Base-by-base conservation (phyloP, 2,113 vertebrate species). In the Struthidea cinerea region DNA sequence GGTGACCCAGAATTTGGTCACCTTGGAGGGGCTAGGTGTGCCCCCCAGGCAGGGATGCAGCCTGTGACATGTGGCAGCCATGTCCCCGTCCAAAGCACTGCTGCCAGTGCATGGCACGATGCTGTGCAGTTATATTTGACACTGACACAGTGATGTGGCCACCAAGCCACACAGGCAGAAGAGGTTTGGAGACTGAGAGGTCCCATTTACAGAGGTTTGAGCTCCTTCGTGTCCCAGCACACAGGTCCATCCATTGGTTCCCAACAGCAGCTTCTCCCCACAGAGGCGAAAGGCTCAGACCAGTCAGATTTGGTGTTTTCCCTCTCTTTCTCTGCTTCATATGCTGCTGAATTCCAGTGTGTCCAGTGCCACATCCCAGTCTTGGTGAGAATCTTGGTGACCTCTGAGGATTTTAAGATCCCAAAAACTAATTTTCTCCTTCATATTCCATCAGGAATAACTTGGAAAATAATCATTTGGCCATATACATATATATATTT, bases 1-100 rank as follows among this genome's bases (percentile, higher is more conserved):
- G 27, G 13, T 39, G 12, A 47, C 12, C 24, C 44, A 82, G 44
- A 35, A 18, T 10, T 33, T 3, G 8, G 35, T 23, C 33, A 39
- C 8, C 26, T 33, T 0, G 0, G 30, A 24, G 18, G 17, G 13
- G 9, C 4, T 47, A 55, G n/a, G 30, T 46, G 28, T 10, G 18
- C 33, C 30, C 22, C 32, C 4, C 9, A 24, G 52, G 63, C 33
- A 76, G 68, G 44, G 16, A 7, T 53, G 24, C 28, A 84, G 67
- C 28, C 42, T n/a, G 24, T 35, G 56, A 30, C 50, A 11, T 2
- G 0, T 21, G 64, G 50, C 44, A 53, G 21, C 7, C 0, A 13
- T 19, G 35, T n/a, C 55, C 39, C 87, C 22, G 11, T 6, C 30
- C 57, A 47, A 47, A 76, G 27, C 23, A 4, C n/a, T 57, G 57